Base-by-base conservation (phyloP, 2,113 vertebrate genomes). In the Prunella himalayana region DNA sequence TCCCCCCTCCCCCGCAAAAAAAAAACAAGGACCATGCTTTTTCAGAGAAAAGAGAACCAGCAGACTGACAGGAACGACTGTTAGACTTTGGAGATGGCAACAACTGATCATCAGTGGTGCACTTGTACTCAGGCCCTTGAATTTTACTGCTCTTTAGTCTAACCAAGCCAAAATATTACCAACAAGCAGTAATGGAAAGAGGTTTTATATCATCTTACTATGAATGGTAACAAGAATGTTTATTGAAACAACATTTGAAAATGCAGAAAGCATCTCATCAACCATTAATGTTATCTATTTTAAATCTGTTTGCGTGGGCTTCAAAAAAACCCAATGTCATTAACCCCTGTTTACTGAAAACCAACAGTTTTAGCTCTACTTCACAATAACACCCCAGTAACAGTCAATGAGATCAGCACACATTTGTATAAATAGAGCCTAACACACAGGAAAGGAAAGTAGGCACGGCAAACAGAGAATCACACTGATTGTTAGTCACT, bases 31-130 rank as follows among this genome's bases (percentile, higher is more conserved):
- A 4, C 6, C 14, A 22, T 54, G 28, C 14, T 41, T 91, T 82
- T 86, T n/a, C 72, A 71, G 41, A 68, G 37, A 33, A 79, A 77
- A 76, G 14, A 5, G 22, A 7, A 50, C 23, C n/a, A 24, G 35
- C 31, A 68, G 33, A 42, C 28, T 31, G 68, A 41, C 15, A 71
- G 28, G 12, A 91, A 78, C 3, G 6, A 68, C 31, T 0, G 0
- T n/a, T 60, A 86, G 21, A 49, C 12, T 20, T 49, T 7, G 37
- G 28, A 84, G 39, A 65, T 0, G 1, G 63, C 0, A 2, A 51
- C 28, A 57, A 14, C 15, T 25, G 11, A 53, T n/a, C 31, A 56
- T 45, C 57, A 54, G 1, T 5, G 1, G 28, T 8, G 22, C 1
- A 1, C 56, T 72, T 1, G 1, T 30, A 61, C 12, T 51, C n/a